phyloP scores from a whole-genome alignment of 2,113 vertebrate species.

The Dicrurus megarhynchus region DNA sequence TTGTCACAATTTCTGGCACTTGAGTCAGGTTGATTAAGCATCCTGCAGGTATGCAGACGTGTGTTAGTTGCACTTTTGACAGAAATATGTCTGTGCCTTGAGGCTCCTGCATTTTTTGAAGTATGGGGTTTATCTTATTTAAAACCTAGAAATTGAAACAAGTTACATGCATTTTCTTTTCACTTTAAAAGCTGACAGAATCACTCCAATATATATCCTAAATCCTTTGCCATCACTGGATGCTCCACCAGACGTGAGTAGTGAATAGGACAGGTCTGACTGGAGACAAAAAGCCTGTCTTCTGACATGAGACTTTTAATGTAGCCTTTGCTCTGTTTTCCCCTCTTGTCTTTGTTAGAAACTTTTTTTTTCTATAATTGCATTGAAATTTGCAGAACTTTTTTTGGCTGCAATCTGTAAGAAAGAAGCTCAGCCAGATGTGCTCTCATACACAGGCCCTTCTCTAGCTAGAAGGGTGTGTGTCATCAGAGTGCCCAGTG shows the following conservation, averaged over 20 bases:
- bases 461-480: background rate
- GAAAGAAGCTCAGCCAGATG: background rate
- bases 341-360: background rate
- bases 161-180: background rate
- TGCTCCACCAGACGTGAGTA: background rate
- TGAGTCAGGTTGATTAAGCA: background rate
- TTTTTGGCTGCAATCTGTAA: background rate
- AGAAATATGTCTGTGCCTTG: constrained; percentile 8
- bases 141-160: background rate
- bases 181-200: background rate
- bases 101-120: background rate
- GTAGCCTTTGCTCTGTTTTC: background rate
- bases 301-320: background rate
- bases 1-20: background rate
- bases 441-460: background rate
- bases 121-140: background rate
- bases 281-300: background rate
- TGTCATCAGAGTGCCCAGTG: background rate
- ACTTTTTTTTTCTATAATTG: background rate
- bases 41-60: background rate
- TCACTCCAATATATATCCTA: background rate
- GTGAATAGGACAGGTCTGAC: background rate
- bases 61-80: background rate
- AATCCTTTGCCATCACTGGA: background rate
- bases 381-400: background rate